Evolutionary conservation across 2,888 invertebrate species (phyloP).

Genomic region (Oligia latruncula): DNA sequence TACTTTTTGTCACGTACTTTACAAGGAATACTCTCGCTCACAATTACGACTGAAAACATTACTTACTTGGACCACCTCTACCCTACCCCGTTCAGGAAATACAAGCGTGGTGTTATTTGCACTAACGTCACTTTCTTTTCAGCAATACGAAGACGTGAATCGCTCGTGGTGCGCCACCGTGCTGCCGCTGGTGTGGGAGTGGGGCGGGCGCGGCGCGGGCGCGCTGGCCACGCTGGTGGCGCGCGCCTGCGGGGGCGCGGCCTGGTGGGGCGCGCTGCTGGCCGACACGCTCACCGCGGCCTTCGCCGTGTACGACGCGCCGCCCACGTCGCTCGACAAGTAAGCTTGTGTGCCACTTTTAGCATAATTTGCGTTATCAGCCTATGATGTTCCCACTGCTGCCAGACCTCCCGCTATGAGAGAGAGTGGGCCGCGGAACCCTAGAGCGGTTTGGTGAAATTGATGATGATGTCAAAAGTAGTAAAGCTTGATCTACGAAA

Average conservation of each 20-base stretch:
- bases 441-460: neutral
- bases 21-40: neutral
- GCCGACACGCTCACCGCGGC: conserved; percentile 94
- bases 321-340: conserved; percentile 96
- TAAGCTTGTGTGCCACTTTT: conserved; percentile 78
- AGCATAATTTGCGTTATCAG: too few species aligned
- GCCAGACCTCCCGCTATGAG: neutral
- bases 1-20: too few species aligned
- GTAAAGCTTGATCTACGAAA: neutral
- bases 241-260: conserved; percentile 93
- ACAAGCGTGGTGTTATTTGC: neutral
- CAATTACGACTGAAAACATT: neutral
- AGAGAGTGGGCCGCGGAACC: neutral
- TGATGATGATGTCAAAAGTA: neutral
- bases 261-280: conserved; percentile 98
- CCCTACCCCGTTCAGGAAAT: too few species aligned
- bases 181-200: conserved; percentile 92
- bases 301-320: conserved; percentile 94
- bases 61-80: too few species aligned
- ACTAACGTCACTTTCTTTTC: neutral
- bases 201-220: conserved; percentile 94
- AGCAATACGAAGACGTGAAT: conserved; percentile 76
- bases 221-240: conserved; percentile 94
- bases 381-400: neutral
- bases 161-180: conserved; percentile 81